A percentile compares a stretch with the other conserved stretches of the same genome.
Conservation (phyloP, 2,888 invertebrate species). For the Sphaeridia pumilis region DNA sequence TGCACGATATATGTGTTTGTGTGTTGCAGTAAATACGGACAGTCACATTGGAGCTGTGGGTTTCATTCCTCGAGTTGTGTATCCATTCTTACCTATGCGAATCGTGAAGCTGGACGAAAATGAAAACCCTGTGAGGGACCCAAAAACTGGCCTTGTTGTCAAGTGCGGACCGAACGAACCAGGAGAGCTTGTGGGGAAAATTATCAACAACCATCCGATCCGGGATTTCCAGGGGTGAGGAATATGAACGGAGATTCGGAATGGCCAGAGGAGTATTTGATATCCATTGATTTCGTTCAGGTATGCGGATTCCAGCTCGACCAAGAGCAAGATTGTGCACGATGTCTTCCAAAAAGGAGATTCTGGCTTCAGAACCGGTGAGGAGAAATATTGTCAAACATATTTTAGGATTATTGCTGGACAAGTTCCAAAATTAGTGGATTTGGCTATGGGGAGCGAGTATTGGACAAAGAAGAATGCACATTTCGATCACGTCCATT, state of each 20-base stretch:
- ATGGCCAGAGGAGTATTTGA: too few relatives aligned
- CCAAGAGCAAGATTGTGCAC: conserved; percentile 75
- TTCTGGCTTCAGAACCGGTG: conserved; percentile 76
- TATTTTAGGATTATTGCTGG: too few relatives aligned
- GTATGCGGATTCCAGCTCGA: conserved; percentile 56
- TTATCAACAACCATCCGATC: conserved; percentile 73
- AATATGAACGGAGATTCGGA: too few relatives aligned
- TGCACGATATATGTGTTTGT: background rate
- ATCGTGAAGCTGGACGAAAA: conserved; percentile 81
- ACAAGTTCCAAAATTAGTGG: too few relatives aligned
- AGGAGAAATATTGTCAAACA: conserved; percentile 1
- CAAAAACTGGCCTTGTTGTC: conserved; percentile 10
- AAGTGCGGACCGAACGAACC: conserved; percentile 14
- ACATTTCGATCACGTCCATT: too few relatives aligned
- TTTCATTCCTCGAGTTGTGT: conserved; percentile 80
- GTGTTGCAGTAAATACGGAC: conserved; percentile 72
- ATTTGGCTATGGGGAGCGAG: too few relatives aligned
- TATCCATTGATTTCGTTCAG: conserved; percentile 1
- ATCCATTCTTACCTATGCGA: conserved; percentile 86
- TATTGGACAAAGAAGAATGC: too few relatives aligned
- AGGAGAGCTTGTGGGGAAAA: conserved; percentile 63
- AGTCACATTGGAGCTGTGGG: conserved; percentile 89
- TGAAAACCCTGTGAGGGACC: conserved; percentile 74
- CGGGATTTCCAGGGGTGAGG: conserved; percentile 71
- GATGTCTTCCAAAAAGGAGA: conserved; percentile 85